These are phyloP conservation scores for Xyrauchen texanus DNA, from an alignment of 2,113 vertebrate species.

Conservation along the genomic window DNA sequence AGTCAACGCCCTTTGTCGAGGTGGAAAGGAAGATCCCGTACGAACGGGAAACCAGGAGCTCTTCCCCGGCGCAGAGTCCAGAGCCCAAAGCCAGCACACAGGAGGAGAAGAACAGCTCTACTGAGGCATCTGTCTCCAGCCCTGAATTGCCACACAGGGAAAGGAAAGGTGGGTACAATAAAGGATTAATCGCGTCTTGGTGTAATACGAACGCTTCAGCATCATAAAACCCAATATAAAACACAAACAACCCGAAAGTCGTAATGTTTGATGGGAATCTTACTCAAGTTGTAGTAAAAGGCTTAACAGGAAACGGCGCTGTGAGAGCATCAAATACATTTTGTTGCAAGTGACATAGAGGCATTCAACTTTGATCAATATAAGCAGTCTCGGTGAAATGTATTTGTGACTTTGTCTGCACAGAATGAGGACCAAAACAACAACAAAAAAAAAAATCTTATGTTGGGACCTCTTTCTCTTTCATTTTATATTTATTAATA, in stretches of 20 bases:
- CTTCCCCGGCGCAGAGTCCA: constrained; percentile 84
- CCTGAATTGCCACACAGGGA: constrained; percentile 93
- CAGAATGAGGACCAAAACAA: not conserved
- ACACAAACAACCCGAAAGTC: constrained; percentile 87
- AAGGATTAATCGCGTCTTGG: constrained; percentile 83
- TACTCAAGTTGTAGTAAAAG: constrained; percentile 77
- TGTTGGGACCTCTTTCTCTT: not conserved
- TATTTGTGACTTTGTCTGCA: constrained; percentile 10
- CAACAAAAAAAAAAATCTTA: not conserved
- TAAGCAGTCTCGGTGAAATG: constrained; percentile 3
- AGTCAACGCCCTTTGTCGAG: constrained; percentile 84
- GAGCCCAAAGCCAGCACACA: constrained; percentile 83
- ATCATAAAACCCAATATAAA: constrained; percentile 88
- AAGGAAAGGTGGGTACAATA: constrained; percentile 95
- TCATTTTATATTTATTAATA: not conserved
- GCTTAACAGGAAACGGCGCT: constrained; percentile 67
- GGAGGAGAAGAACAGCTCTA: constrained; percentile 85
- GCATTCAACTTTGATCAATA: constrained; percentile 4
- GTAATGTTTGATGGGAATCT: constrained; percentile 87
- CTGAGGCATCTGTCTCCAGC: constrained; percentile 89
- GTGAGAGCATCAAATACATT: constrained; percentile 45
- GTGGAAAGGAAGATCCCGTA: constrained; percentile 86
- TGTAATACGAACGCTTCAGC: constrained; percentile 81
- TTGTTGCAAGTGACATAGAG: constrained; percentile 42
- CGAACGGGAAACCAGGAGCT: constrained; percentile 82